These are phyloP conservation scores for Eonycteris spelaea DNA, from an alignment of 2,113 vertebrate genomes.

Conservation along the genomic window DNA sequence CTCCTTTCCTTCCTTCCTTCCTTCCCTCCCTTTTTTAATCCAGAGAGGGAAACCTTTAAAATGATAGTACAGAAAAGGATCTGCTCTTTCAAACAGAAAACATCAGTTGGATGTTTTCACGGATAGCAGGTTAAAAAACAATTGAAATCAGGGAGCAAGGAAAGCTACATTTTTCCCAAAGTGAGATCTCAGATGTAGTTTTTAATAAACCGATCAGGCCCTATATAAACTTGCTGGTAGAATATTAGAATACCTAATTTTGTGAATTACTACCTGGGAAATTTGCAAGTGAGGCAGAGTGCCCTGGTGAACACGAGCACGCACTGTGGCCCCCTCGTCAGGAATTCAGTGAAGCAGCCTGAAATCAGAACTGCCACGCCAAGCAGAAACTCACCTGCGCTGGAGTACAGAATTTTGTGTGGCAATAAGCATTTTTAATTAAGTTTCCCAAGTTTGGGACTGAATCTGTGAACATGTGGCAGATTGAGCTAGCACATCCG, in stretches of 20 bases:
- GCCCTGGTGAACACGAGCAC: neutral
- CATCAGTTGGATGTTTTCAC: neutral
- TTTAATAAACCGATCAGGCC: neutral
- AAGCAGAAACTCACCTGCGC: conserved; percentile 58
- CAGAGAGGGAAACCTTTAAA: neutral
- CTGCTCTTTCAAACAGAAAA: neutral
- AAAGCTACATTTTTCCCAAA: neutral
- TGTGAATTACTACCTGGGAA: conserved; percentile 64
- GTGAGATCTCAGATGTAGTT: neutral
- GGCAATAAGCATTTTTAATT: conserved; percentile 74
- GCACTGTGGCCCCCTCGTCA: neutral
- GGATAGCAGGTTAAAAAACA: neutral
- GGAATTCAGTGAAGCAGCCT: neutral
- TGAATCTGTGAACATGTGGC: conserved; percentile 37
- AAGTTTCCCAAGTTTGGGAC: conserved; percentile 56
- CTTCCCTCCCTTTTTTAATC: neutral
- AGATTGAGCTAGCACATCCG: conserved; percentile 28
- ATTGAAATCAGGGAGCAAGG: neutral
- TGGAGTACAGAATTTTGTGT: conserved; percentile 57
- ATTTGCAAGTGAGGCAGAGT: conserved; percentile 36
- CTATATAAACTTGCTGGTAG: conserved; percentile 23
- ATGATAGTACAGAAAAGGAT: neutral
- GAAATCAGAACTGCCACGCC: conserved; percentile 19
- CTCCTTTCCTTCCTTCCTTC: too few species aligned
- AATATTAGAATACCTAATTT: conserved; percentile 43